Conservation (phyloP, 2,113 vertebrate species). For the Antigone vipio region DNA sequence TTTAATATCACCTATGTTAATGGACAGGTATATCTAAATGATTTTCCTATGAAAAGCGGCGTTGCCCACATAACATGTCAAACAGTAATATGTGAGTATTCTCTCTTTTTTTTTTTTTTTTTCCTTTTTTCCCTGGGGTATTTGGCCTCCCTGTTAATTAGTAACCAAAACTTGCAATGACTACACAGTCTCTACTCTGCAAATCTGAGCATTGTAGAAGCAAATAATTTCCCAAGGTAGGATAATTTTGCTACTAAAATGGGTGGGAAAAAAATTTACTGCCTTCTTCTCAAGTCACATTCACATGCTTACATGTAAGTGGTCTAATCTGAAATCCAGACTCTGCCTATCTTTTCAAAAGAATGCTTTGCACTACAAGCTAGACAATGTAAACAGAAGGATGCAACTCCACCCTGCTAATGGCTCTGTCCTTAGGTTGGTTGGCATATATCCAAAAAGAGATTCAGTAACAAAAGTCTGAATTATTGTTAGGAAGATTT, state of each 20-base stretch:
- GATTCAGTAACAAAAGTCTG: background rate
- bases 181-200: background rate
- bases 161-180: background rate
- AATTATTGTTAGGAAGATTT: background rate
- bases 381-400: slow-evolving; percentile 40
- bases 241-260: background rate
- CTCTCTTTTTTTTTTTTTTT: background rate
- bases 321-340: background rate
- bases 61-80: slow-evolving; percentile 87
- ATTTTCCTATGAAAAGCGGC: slow-evolving; percentile 85
- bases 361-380: background rate
- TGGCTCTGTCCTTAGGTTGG: background rate
- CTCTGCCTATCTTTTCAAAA: slow-evolving; percentile 1
- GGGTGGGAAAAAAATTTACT: background rate
- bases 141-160: background rate
- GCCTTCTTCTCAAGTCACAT: background rate
- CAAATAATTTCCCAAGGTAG: background rate
- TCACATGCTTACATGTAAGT: background rate
- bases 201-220: background rate
- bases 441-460: slow-evolving; percentile 3
- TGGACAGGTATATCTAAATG: slow-evolving; percentile 87
- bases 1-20: slow-evolving; percentile 76
- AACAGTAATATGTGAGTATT: slow-evolving; percentile 86
- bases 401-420: slow-evolving; percentile 61
- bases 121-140: background rate